Conservation (phyloP, 2,797 vertebrate genomes). For the Thripadectes ignobilis region DNA sequence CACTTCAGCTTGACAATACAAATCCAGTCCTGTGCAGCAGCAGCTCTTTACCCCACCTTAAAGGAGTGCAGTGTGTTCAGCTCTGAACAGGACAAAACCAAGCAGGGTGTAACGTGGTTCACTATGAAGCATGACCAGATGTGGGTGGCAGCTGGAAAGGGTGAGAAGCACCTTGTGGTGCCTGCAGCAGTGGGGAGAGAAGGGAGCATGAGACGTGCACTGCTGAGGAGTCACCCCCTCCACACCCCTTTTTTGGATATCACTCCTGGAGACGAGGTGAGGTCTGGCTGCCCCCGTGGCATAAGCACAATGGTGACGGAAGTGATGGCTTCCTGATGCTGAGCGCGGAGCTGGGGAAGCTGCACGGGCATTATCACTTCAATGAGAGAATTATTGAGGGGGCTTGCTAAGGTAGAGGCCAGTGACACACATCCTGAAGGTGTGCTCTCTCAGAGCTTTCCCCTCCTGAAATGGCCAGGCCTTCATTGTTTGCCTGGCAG, state of each 20-base stretch:
- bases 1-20: not conserved
- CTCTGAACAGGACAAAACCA: not conserved
- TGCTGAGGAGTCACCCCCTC: no score
- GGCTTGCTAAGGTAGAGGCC: not conserved
- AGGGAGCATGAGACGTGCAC: fast-evolving
- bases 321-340: not conserved
- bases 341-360: fast-evolving
- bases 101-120: not conserved
- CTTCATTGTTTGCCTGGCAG: not conserved
- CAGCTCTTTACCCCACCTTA: not conserved
- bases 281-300: not conserved
- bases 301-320: not conserved
- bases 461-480: not conserved
- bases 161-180: not conserved
- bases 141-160: not conserved
- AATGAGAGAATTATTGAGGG: slow-evolving; percentile 23
- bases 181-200: not conserved
- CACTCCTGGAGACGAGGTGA: fast-evolving
- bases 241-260: not conserved
- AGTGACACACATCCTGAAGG: slow-evolving; percentile 32
- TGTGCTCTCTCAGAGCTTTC: not conserved
- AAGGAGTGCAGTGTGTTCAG: not conserved
- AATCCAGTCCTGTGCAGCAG: not conserved
- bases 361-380: not conserved
- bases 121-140: not conserved